Evolutionary conservation across 2,888 invertebrate species (phyloP).

Genomic region (Hermaeophaga mercurialis): DNA sequence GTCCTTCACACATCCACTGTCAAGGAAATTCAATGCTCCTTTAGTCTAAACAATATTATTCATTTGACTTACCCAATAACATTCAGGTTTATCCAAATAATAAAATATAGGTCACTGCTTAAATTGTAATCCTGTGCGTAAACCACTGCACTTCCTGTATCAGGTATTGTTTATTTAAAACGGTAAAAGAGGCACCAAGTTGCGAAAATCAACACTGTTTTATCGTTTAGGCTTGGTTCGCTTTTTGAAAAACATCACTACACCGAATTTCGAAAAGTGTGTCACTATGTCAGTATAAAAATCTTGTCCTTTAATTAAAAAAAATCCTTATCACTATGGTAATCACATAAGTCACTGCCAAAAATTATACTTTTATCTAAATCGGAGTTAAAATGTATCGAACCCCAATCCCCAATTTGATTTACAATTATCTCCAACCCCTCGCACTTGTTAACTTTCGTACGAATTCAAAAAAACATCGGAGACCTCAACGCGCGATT

Average conservation of each 20-base stretch:
- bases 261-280: constrained; percentile 42
- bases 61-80: constrained; percentile 40
- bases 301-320: not conserved
- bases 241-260: constrained; percentile 48
- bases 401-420: not conserved
- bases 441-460: not conserved
- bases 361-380: not conserved
- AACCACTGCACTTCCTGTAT: constrained; percentile 24
- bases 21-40: constrained; percentile 48
- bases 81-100: constrained; percentile 29
- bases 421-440: not conserved
- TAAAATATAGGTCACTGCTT: constrained; percentile 49
- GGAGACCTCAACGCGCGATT: not conserved
- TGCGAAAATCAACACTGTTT: constrained; percentile 3
- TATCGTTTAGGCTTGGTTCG: constrained; percentile 47
- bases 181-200: constrained; percentile 19
- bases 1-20: constrained; percentile 47
- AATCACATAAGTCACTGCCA: not conserved
- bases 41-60: constrained; percentile 24
- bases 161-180: constrained; percentile 15
- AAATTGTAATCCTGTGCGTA: constrained; percentile 23
- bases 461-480: not conserved
- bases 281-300: constrained; percentile 48
- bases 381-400: not conserved
- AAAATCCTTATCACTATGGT: not conserved